phyloP scores from a whole-genome alignment of 2,797 vertebrate species.

The Trachurus trachurus region DNA sequence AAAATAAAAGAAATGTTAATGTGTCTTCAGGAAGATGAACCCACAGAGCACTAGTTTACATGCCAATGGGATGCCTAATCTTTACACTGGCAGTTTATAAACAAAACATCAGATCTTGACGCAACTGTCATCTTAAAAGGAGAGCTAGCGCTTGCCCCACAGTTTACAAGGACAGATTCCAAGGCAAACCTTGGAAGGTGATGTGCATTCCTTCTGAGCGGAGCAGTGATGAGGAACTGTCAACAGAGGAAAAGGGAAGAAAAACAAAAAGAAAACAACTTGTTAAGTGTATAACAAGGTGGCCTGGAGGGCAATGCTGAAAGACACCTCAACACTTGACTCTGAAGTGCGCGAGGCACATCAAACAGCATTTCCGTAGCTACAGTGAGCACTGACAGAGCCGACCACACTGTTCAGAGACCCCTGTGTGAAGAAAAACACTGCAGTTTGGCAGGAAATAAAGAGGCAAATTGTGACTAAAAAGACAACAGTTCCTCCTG shows the following conservation, averaged over 20 bases:
- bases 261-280: constrained; percentile 85
- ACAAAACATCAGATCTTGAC: constrained; percentile 68
- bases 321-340: constrained; percentile 80
- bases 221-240: constrained; percentile 82
- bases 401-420: constrained; percentile 70
- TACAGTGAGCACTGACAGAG: constrained; percentile 66
- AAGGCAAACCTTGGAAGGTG: constrained; percentile 76
- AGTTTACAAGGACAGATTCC: constrained; percentile 79
- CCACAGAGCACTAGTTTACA: constrained; percentile 51
- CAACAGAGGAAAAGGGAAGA: constrained; percentile 79
- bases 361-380: constrained; percentile 78
- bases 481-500: constrained; percentile 56
- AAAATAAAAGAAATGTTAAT: constrained; percentile 16
- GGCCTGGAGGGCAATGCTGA: constrained; percentile 84
- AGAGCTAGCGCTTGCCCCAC: constrained; percentile 68
- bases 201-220: constrained; percentile 75
- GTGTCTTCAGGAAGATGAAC: constrained; percentile 30
- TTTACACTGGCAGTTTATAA: constrained; percentile 67
- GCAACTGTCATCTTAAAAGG: constrained; percentile 66
- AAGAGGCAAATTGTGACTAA: constrained; percentile 58
- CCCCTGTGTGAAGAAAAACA: constrained; percentile 59
- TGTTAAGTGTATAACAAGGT: constrained; percentile 86
- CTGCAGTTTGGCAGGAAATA: constrained; percentile 63
- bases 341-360: constrained; percentile 74
- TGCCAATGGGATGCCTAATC: constrained; percentile 60